These are phyloP conservation scores for Acutogordius australiensis DNA, from an alignment of 2,888 invertebrate genomes.

Conservation along the genomic window DNA sequence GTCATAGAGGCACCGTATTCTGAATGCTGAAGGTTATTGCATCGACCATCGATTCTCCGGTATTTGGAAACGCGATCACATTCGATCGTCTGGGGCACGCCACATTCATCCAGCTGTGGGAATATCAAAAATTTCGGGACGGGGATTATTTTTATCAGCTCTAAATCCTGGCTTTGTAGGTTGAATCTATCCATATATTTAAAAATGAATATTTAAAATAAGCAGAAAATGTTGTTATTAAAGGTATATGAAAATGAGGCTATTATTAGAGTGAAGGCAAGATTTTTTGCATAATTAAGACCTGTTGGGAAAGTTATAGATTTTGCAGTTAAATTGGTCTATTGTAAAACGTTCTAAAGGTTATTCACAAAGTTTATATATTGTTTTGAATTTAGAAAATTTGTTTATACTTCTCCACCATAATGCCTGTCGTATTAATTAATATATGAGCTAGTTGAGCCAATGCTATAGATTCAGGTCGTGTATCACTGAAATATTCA, in stretches of 20 bases:
- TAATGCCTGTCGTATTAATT: conserved; percentile 5
- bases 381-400: too few relatives aligned
- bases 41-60: conserved; percentile 56
- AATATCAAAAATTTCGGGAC: conserved; percentile 6
- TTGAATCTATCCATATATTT: not conserved
- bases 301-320: too few relatives aligned
- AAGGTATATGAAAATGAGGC: too few relatives aligned
- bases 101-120: conserved; percentile 3
- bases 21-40: conserved; percentile 46
- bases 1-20: conserved; percentile 53
- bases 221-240: too few relatives aligned
- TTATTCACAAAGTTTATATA: too few relatives aligned
- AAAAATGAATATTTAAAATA: not conserved
- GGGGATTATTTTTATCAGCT: not conserved
- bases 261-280: too few relatives aligned
- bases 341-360: too few relatives aligned
- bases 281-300: too few relatives aligned
- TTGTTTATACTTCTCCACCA: conserved; percentile 10
- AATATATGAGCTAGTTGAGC: conserved; percentile 4
- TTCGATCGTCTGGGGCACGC: not conserved
- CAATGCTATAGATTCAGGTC: not conserved
- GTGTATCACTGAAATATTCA: not conserved
- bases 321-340: too few relatives aligned
- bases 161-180: not conserved
- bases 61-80: conserved; percentile 28